Conservation (phyloP, 1,140 invertebrate genomes). For the Thaumetopoea pityocampa region DNA sequence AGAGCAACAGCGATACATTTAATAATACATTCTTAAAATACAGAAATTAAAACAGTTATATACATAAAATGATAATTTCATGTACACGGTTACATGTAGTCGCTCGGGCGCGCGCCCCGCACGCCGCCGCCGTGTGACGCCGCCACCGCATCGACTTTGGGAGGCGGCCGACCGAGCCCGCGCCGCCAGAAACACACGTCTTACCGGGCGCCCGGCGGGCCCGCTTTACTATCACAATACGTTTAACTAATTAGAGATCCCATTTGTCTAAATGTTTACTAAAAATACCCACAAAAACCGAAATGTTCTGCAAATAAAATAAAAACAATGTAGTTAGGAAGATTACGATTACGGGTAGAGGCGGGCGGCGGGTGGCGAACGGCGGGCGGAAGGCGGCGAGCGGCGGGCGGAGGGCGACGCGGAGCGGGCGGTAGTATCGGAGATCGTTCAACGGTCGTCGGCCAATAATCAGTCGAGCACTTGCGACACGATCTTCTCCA, state of each 20-base stretch:
- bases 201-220: slow-evolving; percentile 52
- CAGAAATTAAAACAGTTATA: slow-evolving; percentile 26
- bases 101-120: neutral
- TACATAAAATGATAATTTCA: slow-evolving; percentile 61
- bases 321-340: slow-evolving; percentile 23
- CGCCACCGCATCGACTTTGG: neutral
- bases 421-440: too few relatives aligned
- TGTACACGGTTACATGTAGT: slow-evolving; percentile 29
- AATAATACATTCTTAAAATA: slow-evolving; percentile 29
- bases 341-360: too few relatives aligned
- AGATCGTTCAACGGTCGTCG: too few relatives aligned
- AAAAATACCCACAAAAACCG: slow-evolving; percentile 52
- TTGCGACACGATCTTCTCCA: slow-evolving; percentile 85
- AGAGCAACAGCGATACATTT: slow-evolving; percentile 30
- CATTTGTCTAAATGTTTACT: slow-evolving; percentile 52
- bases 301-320: slow-evolving; percentile 39
- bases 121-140: neutral
- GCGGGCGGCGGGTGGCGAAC: neutral
- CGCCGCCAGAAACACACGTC: slow-evolving; percentile 12
- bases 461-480: slow-evolving; percentile 65
- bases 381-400: neutral
- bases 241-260: slow-evolving; percentile 61
- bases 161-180: neutral
- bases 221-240: slow-evolving; percentile 67
- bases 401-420: slow-evolving; percentile 1